Conservation (phyloP, 2,888 invertebrate genomes). For the Xestoiulus laeticollis region DNA sequence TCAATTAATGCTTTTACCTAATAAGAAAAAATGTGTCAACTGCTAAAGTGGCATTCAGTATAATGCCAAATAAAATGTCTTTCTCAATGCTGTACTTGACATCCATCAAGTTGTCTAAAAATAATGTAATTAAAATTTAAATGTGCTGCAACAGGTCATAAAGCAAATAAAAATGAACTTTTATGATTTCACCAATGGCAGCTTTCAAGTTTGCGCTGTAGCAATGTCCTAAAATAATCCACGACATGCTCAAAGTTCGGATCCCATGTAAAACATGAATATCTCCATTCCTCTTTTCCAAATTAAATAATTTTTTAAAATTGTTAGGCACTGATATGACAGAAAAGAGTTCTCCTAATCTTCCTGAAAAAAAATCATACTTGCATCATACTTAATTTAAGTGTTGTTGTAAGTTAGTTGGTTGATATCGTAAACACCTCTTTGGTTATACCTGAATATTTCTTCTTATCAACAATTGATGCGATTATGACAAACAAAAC, state of each 20-base stretch:
- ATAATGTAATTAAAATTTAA: no score
- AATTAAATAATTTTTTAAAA: neutral
- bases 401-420: no score
- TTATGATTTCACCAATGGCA: neutral
- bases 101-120: neutral
- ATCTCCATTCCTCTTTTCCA: neutral
- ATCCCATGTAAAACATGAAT: neutral
- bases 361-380: neutral
- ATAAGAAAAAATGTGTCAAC: neutral
- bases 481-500: neutral
- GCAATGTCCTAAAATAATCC: neutral
- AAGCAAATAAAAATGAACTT: no score
- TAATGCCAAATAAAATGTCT: neutral
- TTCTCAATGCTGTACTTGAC: neutral
- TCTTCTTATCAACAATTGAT: neutral
- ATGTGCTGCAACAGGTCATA: no score
- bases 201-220: neutral
- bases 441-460: neutral
- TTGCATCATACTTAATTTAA: no score
- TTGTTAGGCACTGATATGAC: neutral
- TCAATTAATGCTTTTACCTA: neutral
- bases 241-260: neutral
- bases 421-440: neutral
- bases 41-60: neutral
- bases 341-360: neutral